Percentiles rank a stretch among this genome's conserved stretches.
phyloP scores from a whole-genome alignment of 2,113 vertebrate genomes.

The Chaetura pelagica region DNA sequence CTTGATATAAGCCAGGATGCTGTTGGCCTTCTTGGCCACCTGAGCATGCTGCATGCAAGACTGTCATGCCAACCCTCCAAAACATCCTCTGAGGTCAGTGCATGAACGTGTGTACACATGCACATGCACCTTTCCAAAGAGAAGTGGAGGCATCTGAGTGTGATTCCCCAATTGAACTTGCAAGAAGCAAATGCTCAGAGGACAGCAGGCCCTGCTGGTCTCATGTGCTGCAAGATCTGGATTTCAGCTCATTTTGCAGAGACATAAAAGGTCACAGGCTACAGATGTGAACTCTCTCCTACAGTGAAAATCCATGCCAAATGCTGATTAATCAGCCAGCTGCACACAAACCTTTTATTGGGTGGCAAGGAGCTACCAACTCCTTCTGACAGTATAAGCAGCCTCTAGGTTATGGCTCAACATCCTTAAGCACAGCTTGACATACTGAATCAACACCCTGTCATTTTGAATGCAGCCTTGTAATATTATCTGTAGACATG shows the following conservation, averaged over 20 bases:
- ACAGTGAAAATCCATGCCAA: not conserved
- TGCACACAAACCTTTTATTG: not conserved
- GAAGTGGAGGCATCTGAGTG: not conserved
- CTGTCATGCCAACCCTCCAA: not conserved
- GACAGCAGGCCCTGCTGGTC: not conserved
- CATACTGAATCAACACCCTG: not conserved
- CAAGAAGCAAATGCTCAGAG: not conserved
- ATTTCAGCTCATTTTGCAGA: not conserved
- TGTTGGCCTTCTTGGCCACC: too few relatives aligned
- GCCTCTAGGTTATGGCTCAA: not conserved
- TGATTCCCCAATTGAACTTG: not conserved
- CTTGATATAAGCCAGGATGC: too few relatives aligned
- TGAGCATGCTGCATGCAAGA: not conserved
- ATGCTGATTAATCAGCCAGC: not conserved
- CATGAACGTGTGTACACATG: accelerated
- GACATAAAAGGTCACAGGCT: not conserved
- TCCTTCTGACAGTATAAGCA: not conserved
- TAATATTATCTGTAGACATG: not conserved
- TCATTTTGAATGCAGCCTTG: not conserved
- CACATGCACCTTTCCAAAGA: not conserved
- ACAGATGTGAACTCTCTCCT: not conserved
- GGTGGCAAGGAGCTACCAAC: not conserved
- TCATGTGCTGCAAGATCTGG: not conserved
- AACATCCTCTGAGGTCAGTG: not conserved
- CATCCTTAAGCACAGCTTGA: not conserved